A percentile compares a stretch with the other conserved stretches of the same genome.
phyloP scores from a whole-genome alignment of 2,113 vertebrate genomes.

The Serranochromis macrocephalus region DNA sequence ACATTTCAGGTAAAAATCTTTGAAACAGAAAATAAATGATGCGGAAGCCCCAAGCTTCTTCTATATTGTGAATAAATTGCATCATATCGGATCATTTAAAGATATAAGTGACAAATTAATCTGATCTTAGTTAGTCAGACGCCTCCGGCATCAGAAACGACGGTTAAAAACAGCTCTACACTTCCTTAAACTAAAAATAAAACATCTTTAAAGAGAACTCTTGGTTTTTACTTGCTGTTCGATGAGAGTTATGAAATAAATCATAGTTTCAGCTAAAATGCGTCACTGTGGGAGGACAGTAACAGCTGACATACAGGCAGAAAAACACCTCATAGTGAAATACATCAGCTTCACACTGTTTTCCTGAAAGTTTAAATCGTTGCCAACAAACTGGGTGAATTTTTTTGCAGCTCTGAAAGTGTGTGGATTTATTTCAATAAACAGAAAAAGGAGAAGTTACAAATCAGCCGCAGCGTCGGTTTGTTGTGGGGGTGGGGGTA shows the following conservation, averaged over 20 bases:
- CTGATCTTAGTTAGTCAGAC: not conserved
- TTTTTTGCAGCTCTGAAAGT: not conserved
- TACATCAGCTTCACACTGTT: not conserved
- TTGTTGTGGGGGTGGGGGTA: not conserved
- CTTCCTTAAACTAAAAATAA: not conserved
- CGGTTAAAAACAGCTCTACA: fast-evolving
- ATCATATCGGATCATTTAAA: not conserved
- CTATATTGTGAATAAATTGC: not conserved
- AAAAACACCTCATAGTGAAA: not conserved
- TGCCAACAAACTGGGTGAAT: not conserved
- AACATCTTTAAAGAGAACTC: not conserved
- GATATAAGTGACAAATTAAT: not conserved
- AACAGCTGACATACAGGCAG: not conserved
- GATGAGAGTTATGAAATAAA: not conserved
- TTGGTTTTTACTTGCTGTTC: not conserved
- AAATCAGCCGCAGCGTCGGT: fast-evolving
- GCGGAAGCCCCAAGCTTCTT: not conserved
- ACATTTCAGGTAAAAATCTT: not conserved
- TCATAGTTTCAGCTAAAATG: not conserved
- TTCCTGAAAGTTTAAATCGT: not conserved
- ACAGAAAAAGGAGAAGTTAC: not conserved
- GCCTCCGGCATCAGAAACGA: not conserved
- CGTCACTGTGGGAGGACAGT: not conserved
- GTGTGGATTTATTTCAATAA: not conserved
- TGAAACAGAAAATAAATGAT: not conserved